A percentile compares a stretch with the other conserved stretches of the same genome.
phyloP scores from a whole-genome alignment of 53 echinoderm and acorn worm species.

The Mesocentrotus franciscanus region DNA sequence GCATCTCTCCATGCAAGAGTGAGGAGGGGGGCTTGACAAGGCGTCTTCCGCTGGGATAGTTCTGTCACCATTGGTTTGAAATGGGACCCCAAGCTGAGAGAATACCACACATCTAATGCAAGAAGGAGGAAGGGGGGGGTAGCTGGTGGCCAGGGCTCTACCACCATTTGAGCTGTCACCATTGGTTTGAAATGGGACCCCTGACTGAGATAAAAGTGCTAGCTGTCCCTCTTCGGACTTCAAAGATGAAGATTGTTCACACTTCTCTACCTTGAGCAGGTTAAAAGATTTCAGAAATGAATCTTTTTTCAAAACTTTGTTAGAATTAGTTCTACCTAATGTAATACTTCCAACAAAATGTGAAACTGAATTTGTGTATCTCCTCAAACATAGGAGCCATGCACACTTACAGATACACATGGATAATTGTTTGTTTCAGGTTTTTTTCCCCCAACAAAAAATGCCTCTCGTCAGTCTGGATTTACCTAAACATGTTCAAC shows the following conservation, averaged over 20 bases:
- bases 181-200: constrained; percentile 40
- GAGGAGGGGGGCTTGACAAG: constrained; percentile 21
- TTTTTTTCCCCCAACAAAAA: too few species aligned
- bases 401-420: too few species aligned
- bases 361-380: too few species aligned
- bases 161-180: neutral
- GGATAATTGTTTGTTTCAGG: too few species aligned
- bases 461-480: too few species aligned
- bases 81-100: constrained; percentile 25
- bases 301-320: too few species aligned
- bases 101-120: neutral
- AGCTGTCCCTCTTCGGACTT: neutral
- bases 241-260: neutral
- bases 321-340: too few species aligned
- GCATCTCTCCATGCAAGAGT: neutral
- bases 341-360: too few species aligned
- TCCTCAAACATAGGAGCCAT: too few species aligned
- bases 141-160: neutral
- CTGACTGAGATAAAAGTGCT: neutral
- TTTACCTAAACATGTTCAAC: too few species aligned
- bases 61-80: neutral
- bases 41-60: neutral
- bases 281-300: too few species aligned
- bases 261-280: neutral
- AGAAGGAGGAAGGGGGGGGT: neutral